Evolutionary conservation across 2,113 vertebrate genomes (phyloP).

Genomic region (Eonycteris spelaea): DNA sequence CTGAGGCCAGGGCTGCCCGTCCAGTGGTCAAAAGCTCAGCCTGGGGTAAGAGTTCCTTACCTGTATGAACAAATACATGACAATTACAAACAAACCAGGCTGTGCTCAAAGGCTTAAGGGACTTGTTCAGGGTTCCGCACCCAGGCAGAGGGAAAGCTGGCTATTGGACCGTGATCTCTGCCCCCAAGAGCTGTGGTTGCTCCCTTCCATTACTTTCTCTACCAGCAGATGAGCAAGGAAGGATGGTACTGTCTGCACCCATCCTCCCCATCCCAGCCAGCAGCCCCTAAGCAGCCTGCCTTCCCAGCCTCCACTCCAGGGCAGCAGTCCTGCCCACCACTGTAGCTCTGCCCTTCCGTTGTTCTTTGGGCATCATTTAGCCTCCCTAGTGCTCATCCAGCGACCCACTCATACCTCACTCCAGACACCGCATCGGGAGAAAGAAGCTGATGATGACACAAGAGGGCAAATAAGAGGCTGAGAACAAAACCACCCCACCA

Average conservation of each 20-base stretch:
- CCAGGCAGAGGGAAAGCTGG: neutral
- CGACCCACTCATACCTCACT: neutral
- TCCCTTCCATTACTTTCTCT: neutral
- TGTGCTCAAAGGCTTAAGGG: neutral
- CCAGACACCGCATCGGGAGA: rapidly evolving
- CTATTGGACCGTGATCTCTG: too few relatives aligned
- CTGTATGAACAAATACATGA: rapidly evolving
- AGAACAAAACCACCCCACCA: neutral
- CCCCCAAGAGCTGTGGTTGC: neutral
- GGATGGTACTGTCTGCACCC: rapidly evolving
- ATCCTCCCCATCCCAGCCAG: too few relatives aligned
- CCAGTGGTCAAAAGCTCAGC: neutral
- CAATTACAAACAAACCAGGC: neutral
- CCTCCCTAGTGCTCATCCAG: neutral
- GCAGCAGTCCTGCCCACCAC: neutral
- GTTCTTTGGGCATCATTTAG: neutral
- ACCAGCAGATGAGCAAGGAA: too few relatives aligned
- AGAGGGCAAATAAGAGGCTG: neutral
- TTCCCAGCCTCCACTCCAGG: neutral
- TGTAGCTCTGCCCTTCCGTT: neutral
- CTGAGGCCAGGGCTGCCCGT: neutral
- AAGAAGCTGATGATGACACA: too few relatives aligned
- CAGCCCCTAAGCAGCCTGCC: neutral
- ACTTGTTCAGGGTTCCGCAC: neutral
- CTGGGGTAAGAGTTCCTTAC: neutral